Conservation (phyloP, 2,113 vertebrate species). For the Calonectris borealis region DNA sequence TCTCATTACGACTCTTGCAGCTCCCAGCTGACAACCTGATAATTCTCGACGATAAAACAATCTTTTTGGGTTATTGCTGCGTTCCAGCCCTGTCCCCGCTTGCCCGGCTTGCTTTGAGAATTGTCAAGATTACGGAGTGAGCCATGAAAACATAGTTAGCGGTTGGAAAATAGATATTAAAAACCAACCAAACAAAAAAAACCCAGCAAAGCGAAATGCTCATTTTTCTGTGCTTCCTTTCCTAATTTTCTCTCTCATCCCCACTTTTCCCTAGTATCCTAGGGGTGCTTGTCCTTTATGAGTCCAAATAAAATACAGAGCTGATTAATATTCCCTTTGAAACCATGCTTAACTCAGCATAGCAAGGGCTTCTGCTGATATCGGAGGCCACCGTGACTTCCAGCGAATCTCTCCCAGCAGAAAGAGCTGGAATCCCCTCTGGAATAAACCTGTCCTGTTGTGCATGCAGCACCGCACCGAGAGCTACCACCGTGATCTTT, state of each 20-base stretch:
- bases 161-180: background rate
- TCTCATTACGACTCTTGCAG: background rate
- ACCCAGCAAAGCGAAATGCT: background rate
- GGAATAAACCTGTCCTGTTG: background rate
- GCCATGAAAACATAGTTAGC: conserved; percentile 28
- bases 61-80: background rate
- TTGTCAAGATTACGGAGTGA: conserved; percentile 39
- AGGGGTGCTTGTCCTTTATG: background rate
- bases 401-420: background rate
- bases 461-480: accelerated
- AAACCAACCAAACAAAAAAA: background rate
- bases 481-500: background rate
- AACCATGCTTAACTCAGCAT: conserved; percentile 37
- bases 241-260: background rate
- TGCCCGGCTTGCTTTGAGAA: background rate
- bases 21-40: conserved; percentile 50
- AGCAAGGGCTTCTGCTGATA: conserved; percentile 26
- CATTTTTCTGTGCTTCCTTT: background rate
- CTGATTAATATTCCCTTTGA: conserved; percentile 42
- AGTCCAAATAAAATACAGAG: background rate
- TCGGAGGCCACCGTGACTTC: conserved; percentile 8
- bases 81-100: conserved; percentile 9
- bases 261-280: background rate
- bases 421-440: background rate
- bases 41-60: conserved; percentile 48